Percentiles rank a stretch among this genome's conserved stretches.
Conservation (phyloP, 2,888 invertebrate species). For the Opisthograptis luteolata region DNA sequence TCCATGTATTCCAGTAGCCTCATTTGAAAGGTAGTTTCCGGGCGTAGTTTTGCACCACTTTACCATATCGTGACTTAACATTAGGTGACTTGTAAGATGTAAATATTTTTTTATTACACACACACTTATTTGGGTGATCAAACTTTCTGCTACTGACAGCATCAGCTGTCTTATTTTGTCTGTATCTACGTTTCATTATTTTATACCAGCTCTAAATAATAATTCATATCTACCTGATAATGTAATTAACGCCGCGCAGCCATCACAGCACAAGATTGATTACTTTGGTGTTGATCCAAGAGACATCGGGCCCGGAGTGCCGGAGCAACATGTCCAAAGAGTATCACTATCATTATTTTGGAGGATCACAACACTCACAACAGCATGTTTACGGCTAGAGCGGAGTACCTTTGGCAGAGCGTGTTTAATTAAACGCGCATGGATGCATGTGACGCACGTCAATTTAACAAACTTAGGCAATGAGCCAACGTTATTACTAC, state of each 20-base stretch:
- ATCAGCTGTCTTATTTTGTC: not conserved
- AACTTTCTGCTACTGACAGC: not conserved
- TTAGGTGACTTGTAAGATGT: no score
- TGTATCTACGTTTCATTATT: no score
- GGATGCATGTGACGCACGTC: constrained; percentile 38
- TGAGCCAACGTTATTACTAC: constrained; percentile 28
- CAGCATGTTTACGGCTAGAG: constrained; percentile 20
- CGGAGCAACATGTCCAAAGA: constrained; percentile 16
- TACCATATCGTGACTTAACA: no score
- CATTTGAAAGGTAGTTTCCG: no score
- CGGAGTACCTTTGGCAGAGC: constrained; percentile 23
- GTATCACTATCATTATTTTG: constrained; percentile 14
- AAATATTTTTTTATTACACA: no score
- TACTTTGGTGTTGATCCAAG: constrained; percentile 27
- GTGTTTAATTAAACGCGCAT: constrained; percentile 55
- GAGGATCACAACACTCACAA: constrained; percentile 22
- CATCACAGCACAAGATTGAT: constrained; percentile 20
- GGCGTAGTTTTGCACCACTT: no score
- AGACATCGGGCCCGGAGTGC: constrained; percentile 1
- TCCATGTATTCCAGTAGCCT: no score
- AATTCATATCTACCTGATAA: constrained; percentile 9
- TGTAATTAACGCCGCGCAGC: constrained; percentile 17
- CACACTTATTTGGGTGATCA: no score
- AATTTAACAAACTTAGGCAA: constrained; percentile 34
- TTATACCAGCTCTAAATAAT: constrained; percentile 5